phyloP scores from a whole-genome alignment of 37 sponge, comb jelly and placozoan species.

The Axinella damicornis region DNA sequence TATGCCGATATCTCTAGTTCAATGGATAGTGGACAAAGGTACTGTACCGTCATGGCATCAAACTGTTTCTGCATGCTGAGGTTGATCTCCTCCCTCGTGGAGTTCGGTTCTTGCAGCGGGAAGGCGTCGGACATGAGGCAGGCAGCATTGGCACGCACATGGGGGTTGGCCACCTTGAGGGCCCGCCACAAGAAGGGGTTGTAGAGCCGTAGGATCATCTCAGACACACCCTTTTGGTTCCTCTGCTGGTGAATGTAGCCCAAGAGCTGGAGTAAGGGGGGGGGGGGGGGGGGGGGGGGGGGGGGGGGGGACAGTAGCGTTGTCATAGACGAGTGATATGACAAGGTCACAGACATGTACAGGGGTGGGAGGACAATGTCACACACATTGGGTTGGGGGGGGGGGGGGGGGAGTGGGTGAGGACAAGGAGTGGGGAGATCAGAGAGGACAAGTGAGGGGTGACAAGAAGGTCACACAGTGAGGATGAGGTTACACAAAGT shows the following conservation, averaged over 20 bases:
- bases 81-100: conserved; percentile 64
- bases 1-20: too few species aligned
- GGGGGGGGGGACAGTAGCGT: too few species aligned
- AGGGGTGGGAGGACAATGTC: too few species aligned
- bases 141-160: conserved; percentile 86
- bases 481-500: too few species aligned
- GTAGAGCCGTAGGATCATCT: conserved; percentile 78
- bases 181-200: conserved; percentile 90
- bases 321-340: too few species aligned
- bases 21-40: too few species aligned
- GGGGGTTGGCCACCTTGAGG: conserved; percentile 78
- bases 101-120: conserved; percentile 79
- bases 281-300: neutral
- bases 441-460: too few species aligned
- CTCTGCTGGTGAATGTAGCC: conserved; percentile 63
- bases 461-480: too few species aligned
- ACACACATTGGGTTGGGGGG: too few species aligned
- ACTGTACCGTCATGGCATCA: conserved; percentile 68
- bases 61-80: conserved; percentile 81
- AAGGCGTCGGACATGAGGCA: conserved; percentile 78
- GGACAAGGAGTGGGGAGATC: too few species aligned
- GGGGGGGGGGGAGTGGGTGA: too few species aligned
- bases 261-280: conserved; percentile 45
- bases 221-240: conserved; percentile 59
- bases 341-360: too few species aligned